A percentile compares a stretch with the other conserved stretches of the same genome.
These are phyloP conservation scores for Trachelus iudaicus DNA, from an alignment of 2,888 invertebrate species.

Conservation along the genomic window DNA sequence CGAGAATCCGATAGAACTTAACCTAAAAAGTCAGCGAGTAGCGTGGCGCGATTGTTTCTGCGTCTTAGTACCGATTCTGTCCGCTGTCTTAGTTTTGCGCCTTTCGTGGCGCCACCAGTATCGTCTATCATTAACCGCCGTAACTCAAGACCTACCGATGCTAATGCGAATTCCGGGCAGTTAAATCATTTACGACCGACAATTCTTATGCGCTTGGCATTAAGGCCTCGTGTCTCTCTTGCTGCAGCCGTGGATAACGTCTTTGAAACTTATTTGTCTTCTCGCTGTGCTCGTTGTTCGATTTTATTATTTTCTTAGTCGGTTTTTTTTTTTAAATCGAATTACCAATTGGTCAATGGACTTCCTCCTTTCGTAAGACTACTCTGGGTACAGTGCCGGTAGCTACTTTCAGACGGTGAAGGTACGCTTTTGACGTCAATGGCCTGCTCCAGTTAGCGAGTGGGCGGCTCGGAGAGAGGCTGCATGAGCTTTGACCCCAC, in stretches of 20 bases:
- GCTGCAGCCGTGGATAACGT: background rate
- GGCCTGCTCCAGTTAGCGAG: constrained; percentile 15
- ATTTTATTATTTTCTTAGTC: background rate
- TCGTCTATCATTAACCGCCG: constrained; percentile 51
- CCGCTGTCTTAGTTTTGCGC: background rate
- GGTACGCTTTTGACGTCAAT: constrained; percentile 14
- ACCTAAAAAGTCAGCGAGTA: background rate
- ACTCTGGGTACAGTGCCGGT: background rate
- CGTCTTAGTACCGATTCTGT: background rate
- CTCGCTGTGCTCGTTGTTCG: background rate
- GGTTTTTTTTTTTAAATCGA: background rate
- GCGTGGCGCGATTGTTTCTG: background rate
- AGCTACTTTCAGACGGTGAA: constrained; percentile 12
- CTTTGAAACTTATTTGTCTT: background rate
- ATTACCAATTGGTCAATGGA: background rate
- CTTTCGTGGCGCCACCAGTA: background rate
- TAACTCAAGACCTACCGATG: constrained; percentile 54
- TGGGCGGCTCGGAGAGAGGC: constrained; percentile 7
- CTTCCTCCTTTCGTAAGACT: background rate
- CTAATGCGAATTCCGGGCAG: constrained; percentile 51
- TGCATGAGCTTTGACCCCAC: constrained; percentile 38
- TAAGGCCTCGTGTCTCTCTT: background rate
- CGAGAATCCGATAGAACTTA: background rate
- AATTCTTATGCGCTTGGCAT: background rate
- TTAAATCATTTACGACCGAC: background rate